A percentile compares a stretch with the other conserved stretches of the same genome.
These are phyloP conservation scores for Parochlus steinenii DNA, from an alignment of 2,888 invertebrate genomes.

Conservation along the genomic window DNA sequence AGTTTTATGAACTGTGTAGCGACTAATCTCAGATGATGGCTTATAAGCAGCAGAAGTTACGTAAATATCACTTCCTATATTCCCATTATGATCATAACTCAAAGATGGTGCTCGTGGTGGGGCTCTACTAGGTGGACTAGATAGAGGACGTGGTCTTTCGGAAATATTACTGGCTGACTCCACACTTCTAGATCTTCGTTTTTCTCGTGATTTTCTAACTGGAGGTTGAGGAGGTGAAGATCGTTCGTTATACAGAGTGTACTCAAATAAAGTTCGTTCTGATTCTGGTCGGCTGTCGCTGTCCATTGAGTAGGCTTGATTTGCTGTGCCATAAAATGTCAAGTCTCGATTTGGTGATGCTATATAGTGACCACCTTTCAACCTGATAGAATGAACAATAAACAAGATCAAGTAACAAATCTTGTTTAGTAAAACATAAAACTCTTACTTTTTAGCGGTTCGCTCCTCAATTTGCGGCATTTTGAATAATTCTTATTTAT, in stretches of 20 bases:
- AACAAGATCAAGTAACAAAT: too few species aligned
- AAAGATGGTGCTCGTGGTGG: slow-evolving; percentile 34
- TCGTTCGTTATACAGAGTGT: slow-evolving; percentile 43
- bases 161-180: slow-evolving; percentile 16
- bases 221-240: slow-evolving; percentile 24
- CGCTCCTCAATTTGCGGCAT: too few species aligned
- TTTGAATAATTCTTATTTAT: too few species aligned
- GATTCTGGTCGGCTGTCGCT: slow-evolving; percentile 63
- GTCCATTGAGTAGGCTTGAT: slow-evolving; percentile 55
- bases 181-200: slow-evolving; percentile 6
- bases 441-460: too few species aligned
- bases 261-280: slow-evolving; percentile 62
- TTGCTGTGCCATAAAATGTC: slow-evolving; percentile 34
- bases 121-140: slow-evolving; percentile 31
- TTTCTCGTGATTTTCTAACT: slow-evolving; percentile 23
- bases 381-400: too few species aligned
- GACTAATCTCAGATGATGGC: slow-evolving; percentile 58
- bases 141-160: slow-evolving; percentile 31
- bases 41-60: slow-evolving; percentile 69
- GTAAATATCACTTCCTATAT: slow-evolving; percentile 68
- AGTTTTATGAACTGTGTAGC: slow-evolving; percentile 28
- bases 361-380: slow-evolving; percentile 62
- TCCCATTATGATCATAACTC: slow-evolving; percentile 34
- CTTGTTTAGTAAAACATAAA: too few species aligned
- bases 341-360: slow-evolving; percentile 36